A percentile compares a stretch with the other conserved stretches of the same genome.
These are phyloP conservation scores for Laspeyria flexula DNA, from an alignment of 2,888 invertebrate species.

Conservation along the genomic window DNA sequence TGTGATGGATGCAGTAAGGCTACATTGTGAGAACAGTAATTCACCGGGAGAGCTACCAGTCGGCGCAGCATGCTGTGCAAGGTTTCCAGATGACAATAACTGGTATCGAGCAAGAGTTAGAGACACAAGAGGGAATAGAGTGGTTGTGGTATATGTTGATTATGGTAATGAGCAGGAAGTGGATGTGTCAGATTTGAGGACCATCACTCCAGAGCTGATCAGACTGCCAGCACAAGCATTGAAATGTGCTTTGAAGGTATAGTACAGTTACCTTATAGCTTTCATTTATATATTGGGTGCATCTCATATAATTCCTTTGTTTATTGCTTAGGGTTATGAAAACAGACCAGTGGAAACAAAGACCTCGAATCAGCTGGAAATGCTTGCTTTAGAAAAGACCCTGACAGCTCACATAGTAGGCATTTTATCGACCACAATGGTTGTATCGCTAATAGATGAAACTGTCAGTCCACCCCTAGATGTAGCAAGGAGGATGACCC, in stretches of 20 bases:
- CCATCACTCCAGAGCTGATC: slow-evolving; percentile 88
- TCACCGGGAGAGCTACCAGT: slow-evolving; percentile 79
- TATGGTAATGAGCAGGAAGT: slow-evolving; percentile 97
- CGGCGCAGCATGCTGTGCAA: slow-evolving; percentile 91
- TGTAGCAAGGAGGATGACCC: slow-evolving; percentile 84
- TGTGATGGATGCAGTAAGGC: slow-evolving; percentile 89
- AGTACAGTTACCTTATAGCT: slow-evolving; percentile 10
- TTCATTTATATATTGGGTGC: no score
- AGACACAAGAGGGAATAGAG: slow-evolving; percentile 85
- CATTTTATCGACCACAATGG: slow-evolving; percentile 78
- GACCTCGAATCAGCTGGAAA: slow-evolving; percentile 88
- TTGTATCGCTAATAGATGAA: slow-evolving; percentile 88
- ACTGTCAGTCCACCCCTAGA: slow-evolving; percentile 83
- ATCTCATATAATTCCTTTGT: background rate
- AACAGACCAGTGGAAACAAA: slow-evolving; percentile 84
- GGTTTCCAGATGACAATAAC: slow-evolving; percentile 91
- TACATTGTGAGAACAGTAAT: slow-evolving; percentile 84
- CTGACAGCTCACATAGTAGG: slow-evolving; percentile 87
- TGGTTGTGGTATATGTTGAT: slow-evolving; percentile 94
- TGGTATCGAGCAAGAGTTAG: slow-evolving; percentile 96
- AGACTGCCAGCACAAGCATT: slow-evolving; percentile 90
- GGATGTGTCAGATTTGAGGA: slow-evolving; percentile 84
- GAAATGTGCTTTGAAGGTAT: slow-evolving; percentile 90
- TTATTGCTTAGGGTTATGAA: slow-evolving; percentile 75
- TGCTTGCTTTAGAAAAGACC: slow-evolving; percentile 88